These are phyloP conservation scores for Oryzias celebensis DNA, from an alignment of 2,113 vertebrate species.

Conservation along the genomic window DNA sequence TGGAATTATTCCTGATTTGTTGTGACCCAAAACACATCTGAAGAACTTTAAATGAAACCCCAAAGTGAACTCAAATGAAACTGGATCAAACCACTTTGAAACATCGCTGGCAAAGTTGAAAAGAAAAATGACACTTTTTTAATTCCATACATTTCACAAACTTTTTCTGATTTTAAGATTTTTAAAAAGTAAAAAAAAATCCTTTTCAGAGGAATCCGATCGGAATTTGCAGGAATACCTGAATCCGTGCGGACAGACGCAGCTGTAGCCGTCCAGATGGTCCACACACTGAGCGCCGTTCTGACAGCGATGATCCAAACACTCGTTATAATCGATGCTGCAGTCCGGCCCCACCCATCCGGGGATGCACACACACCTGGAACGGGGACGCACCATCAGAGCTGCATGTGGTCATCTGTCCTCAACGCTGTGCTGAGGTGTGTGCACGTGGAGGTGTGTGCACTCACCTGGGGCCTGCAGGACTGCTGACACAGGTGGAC, in stretches of 20 bases:
- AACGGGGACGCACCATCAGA: constrained; percentile 32
- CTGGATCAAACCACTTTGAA: too few species aligned
- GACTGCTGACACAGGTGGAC: constrained; percentile 83
- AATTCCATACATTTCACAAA: too few species aligned
- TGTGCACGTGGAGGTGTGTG: constrained; percentile 6
- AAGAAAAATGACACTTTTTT: too few species aligned
- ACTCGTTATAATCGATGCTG: constrained; percentile 84
- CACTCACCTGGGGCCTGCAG: constrained; percentile 85
- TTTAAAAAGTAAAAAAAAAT: too few species aligned
- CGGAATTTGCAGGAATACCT: constrained; percentile 73
- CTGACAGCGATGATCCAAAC: constrained; percentile 87
- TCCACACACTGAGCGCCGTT: constrained; percentile 87
- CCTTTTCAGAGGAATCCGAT: too few species aligned
- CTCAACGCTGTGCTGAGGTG: constrained; percentile 18
- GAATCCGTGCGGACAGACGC: constrained; percentile 84
- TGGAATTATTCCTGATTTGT: too few species aligned
- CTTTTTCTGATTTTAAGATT: too few species aligned
- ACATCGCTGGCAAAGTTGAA: too few species aligned
- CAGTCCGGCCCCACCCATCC: constrained; percentile 88
- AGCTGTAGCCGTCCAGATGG: constrained; percentile 86
- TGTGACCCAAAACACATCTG: too few species aligned
- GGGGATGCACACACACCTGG: constrained; percentile 86
- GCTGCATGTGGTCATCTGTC: neutral
- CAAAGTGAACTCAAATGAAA: too few species aligned
- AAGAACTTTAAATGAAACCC: too few species aligned